Evolutionary conservation across 1,140 invertebrate species (phyloP).

Genomic region (Dinothrombium tinctorium): DNA sequence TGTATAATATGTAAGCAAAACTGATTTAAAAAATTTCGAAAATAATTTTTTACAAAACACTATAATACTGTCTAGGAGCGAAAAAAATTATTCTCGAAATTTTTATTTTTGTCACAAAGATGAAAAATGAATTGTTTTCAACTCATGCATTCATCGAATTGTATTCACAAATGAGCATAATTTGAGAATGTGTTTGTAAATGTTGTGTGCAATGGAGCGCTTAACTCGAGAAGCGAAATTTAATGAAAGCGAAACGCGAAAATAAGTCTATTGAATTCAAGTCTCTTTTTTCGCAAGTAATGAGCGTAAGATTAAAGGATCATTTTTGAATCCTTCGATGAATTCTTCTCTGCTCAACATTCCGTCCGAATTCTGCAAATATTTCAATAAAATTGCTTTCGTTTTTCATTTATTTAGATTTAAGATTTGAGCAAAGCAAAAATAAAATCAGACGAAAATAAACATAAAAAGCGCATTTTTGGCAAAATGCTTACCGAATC

Average conservation of each 20-base stretch:
- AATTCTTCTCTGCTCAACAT: conserved; percentile 27
- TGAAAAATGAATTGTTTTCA: not conserved
- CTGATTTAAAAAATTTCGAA: too few species aligned
- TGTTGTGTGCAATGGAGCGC: too few species aligned
- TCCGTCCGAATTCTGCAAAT: conserved; percentile 25
- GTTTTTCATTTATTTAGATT: not conserved
- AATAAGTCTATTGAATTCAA: too few species aligned
- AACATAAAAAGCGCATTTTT: not conserved
- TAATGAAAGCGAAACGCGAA: too few species aligned
- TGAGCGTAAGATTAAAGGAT: conserved; percentile 24
- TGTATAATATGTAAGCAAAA: too few species aligned
- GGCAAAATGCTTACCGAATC: conserved; percentile 22
- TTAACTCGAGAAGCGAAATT: too few species aligned
- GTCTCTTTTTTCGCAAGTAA: not conserved
- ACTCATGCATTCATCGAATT: not conserved
- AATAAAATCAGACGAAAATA: not conserved
- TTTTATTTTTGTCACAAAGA: not conserved
- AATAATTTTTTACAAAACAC: too few species aligned
- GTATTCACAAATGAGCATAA: too few species aligned
- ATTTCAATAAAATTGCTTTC: not conserved
- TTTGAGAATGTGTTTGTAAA: too few species aligned
- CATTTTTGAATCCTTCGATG: conserved; percentile 27
- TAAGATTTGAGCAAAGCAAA: not conserved
- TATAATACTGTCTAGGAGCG: too few species aligned
- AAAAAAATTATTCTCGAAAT: not conserved